Base-by-base conservation (phyloP, 2,797 vertebrate species). In the Mus spretus region DNA sequence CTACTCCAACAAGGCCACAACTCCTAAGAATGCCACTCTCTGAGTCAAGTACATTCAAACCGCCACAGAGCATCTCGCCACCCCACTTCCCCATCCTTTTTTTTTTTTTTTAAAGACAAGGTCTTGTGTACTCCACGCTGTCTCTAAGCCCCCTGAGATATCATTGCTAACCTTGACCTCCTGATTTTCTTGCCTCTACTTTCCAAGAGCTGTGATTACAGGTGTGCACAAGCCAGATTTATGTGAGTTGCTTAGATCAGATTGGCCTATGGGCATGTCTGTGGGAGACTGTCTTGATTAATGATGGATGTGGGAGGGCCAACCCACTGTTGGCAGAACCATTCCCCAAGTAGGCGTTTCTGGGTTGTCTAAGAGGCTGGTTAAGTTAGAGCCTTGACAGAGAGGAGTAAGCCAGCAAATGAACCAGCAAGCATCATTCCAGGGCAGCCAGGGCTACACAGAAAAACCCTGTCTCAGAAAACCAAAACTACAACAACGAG, bases 51-150 rank as follows among this genome's bases (percentile, higher is more conserved):
- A 70, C 17, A 70, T n/a, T 70, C 67, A 70, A 70, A 70, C 67
- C 12, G 57, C 67, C 70, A 28, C 50, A 3, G 5, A 75, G 47
- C 22, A 31, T 74, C 14, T 75, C 85, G 74, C 50, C n/a, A 40
- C 5, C 13, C n/a, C n/a, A 28, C 34, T 28, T 72, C 5, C 24
- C 3, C 70, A 37, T 14, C 8, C 1, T 3, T 26, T 0, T 13
- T 11, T 14, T 28, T 26, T n/a, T 50, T 50, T 50, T 50, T 50
- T 50, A 6, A 6, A 75, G 26, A 31, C 53, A 74, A 31, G 67
- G 50, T 57, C 34, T 50, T 37, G 22, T 19, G n/a, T 57, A 40
- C 40, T 24, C 70, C 85, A 31, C 22, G 50, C 84, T 70, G 67
- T 70, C 67, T 70, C 67, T n/a, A 70, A 70, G 65, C 34, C 34